Conservation (phyloP, 1,140 invertebrate species). For the Thalassaphorura encarpata region DNA sequence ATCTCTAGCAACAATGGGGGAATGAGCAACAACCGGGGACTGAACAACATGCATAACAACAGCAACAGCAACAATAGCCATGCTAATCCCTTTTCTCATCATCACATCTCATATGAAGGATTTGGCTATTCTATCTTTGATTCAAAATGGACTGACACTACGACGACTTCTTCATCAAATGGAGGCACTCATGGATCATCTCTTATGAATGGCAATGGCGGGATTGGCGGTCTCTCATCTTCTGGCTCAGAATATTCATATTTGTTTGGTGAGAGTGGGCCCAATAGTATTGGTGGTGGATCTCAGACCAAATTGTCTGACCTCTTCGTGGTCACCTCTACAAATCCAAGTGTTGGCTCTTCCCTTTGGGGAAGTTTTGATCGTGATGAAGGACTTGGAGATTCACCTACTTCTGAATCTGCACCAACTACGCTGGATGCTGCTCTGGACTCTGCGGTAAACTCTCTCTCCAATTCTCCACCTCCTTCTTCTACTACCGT, state of each 20-base stretch:
- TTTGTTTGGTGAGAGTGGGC: constrained; percentile 18
- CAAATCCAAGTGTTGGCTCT: constrained; percentile 16
- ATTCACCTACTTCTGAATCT: constrained; percentile 62
- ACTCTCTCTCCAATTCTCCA: background rate
- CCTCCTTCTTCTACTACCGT: background rate
- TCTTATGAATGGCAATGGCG: too few species aligned
- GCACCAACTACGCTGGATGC: constrained; percentile 35
- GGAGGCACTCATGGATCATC: background rate
- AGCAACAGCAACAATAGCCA: too few species aligned
- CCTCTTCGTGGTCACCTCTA: constrained; percentile 9
- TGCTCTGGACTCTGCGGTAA: constrained; percentile 2
- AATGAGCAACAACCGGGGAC: too few species aligned
- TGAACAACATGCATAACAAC: too few species aligned
- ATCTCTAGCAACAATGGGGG: too few species aligned
- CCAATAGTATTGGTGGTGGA: constrained; percentile 20
- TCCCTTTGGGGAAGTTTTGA: constrained; percentile 29
- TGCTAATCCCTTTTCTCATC: too few species aligned
- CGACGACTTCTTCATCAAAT: background rate
- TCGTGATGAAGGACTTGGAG: constrained; percentile 68
- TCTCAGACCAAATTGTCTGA: constrained; percentile 24
- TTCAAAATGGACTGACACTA: background rate
- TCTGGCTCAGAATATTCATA: constrained; percentile 22
- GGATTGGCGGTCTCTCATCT: too few species aligned
- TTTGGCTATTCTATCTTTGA: too few species aligned
- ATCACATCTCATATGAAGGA: too few species aligned